Conservation (phyloP, 2,797 vertebrate species). For the Arctocebus calabarensis region DNA sequence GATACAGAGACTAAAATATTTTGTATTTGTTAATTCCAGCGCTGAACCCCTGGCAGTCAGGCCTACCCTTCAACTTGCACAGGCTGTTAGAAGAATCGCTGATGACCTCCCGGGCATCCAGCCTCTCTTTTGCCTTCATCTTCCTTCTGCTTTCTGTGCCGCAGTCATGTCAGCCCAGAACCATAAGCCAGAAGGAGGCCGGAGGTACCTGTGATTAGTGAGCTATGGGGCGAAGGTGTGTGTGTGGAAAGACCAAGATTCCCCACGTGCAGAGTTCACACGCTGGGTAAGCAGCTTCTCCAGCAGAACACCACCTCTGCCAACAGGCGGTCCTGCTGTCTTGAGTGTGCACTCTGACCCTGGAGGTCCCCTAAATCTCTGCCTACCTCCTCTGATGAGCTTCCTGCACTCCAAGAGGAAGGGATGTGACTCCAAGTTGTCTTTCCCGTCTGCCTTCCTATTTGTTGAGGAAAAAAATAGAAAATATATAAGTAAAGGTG, state of each 20-base stretch:
- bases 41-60: neutral
- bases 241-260: neutral
- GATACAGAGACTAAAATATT: neutral
- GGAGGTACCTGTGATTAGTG: neutral
- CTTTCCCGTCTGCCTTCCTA: neutral
- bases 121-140: neutral
- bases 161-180: accelerated
- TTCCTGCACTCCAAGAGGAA: neutral
- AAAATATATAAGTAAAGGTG: neutral
- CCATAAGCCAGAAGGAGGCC: neutral
- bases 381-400: neutral
- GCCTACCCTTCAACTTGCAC: neutral
- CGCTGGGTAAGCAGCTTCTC: neutral
- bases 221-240: neutral
- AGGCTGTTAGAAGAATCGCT: neutral
- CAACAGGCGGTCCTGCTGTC: neutral
- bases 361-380: neutral
- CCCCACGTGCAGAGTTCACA: neutral
- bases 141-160: neutral
- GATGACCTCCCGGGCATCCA: neutral
- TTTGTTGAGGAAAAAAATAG: neutral
- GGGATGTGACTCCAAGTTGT: neutral
- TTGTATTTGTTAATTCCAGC: constrained; percentile 1
- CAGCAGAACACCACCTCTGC: neutral
- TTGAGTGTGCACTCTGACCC: neutral